Conservation (phyloP, 1,140 invertebrate genomes). For the Forficula auricularia region DNA sequence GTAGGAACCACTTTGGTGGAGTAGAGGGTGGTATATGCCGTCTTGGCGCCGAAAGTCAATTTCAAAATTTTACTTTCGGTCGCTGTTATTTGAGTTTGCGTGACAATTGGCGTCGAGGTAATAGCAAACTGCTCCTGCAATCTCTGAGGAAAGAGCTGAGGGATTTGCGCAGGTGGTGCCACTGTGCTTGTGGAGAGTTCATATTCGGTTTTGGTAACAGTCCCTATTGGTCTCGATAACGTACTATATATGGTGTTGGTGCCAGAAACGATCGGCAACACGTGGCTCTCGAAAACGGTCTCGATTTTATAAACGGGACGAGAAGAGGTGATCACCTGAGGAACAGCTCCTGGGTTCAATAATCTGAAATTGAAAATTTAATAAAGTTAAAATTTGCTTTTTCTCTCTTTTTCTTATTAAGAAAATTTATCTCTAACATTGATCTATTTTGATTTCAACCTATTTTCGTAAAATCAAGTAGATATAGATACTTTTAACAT, state of each 20-base stretch:
- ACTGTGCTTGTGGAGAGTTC: conserved; percentile 57
- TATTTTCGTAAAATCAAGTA: too few species aligned
- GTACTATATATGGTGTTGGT: conserved; percentile 56
- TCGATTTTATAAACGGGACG: conserved; percentile 34
- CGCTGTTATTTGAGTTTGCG: conserved; percentile 58
- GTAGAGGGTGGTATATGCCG: conserved; percentile 68
- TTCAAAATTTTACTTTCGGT: conserved; percentile 68
- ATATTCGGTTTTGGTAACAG: conserved; percentile 46
- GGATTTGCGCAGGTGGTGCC: conserved; percentile 23
- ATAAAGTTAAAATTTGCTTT: too few species aligned
- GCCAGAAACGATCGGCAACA: conserved; percentile 56
- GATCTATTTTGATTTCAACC: too few species aligned
- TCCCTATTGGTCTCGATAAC: conserved; percentile 51
- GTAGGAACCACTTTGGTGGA: conserved; percentile 72
- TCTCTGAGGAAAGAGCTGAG: conserved; percentile 30
- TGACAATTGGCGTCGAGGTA: conserved; percentile 61
- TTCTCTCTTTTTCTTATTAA: too few species aligned
- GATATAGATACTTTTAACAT: too few species aligned
- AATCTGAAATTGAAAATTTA: conserved; percentile 16
- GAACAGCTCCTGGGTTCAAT: conserved; percentile 13
- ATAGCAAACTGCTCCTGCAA: conserved; percentile 39
- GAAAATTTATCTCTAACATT: too few species aligned
- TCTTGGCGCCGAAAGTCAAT: conserved; percentile 73
- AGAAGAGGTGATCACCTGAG: conserved; percentile 8
- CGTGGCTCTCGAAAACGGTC: conserved; percentile 62